Percentiles rank a stretch among this genome's conserved stretches.
These are phyloP conservation scores for Papilio polyxenes DNA, from an alignment of 1,140 invertebrate genomes.

Conservation along the genomic window DNA sequence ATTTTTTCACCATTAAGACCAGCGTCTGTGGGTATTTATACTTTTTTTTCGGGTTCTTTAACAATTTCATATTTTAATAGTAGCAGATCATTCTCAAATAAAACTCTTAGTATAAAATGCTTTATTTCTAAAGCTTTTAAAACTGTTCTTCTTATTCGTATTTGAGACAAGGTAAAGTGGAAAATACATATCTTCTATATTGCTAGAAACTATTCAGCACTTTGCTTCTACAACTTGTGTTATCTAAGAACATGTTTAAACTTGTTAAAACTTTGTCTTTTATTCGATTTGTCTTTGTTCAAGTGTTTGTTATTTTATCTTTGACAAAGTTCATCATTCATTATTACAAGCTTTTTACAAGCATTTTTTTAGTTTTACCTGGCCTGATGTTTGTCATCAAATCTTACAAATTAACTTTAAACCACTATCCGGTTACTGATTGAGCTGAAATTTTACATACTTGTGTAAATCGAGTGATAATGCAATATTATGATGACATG, in stretches of 20 bases:
- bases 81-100: background rate
- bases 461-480: no score
- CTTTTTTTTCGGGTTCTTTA: no score
- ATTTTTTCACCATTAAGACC: no score
- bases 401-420: no score
- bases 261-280: background rate
- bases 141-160: background rate
- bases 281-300: constrained; percentile 11
- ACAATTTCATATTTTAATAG: no score
- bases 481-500: no score
- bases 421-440: no score
- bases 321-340: background rate
- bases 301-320: background rate
- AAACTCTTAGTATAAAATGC: background rate
- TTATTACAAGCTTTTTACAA: no score
- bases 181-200: constrained; percentile 2
- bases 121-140: background rate
- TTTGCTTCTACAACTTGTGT: background rate
- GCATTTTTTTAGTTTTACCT: no score
- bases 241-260: constrained; percentile 13
- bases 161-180: constrained; percentile 3
- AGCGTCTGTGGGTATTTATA: no score
- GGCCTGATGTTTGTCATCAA: no score
- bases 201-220: constrained; percentile 3
- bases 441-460: no score